Evolutionary conservation across 1,140 invertebrate species (phyloP).

Genomic region (Muscidifurax raptorellus): DNA sequence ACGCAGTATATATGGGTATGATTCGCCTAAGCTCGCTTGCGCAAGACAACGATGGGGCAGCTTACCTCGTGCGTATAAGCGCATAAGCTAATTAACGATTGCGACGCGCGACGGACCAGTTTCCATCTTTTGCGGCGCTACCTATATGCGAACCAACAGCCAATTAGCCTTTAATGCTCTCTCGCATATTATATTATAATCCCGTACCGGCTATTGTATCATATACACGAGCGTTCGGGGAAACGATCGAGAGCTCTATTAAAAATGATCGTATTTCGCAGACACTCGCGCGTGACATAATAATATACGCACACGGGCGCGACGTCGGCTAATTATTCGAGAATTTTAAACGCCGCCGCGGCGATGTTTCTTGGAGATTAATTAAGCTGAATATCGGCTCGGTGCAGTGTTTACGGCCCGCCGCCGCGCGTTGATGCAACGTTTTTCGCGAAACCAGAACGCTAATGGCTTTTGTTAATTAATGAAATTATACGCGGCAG

Average conservation of each 20-base stretch:
- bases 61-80: not conserved
- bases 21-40: not conserved
- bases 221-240: not conserved
- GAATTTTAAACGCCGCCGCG: not conserved
- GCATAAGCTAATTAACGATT: slow-evolving; percentile 40
- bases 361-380: not conserved
- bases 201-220: not conserved
- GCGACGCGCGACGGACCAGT: slow-evolving; percentile 25
- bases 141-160: not conserved
- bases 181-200: no score
- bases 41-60: not conserved
- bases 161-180: slow-evolving; percentile 37
- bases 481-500: slow-evolving; percentile 15
- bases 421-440: not conserved
- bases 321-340: slow-evolving; percentile 17
- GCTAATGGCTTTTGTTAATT: slow-evolving; percentile 17
- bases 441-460: not conserved
- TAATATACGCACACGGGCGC: not conserved
- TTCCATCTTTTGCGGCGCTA: not conserved
- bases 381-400: slow-evolving; percentile 4
- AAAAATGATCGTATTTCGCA: slow-evolving; percentile 12
- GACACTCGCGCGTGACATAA: not conserved
- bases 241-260: slow-evolving; percentile 13
- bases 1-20: not conserved
- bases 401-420: not conserved